A percentile compares a stretch with the other conserved stretches of the same genome.
These are phyloP conservation scores for Porites australiensis DNA, from an alignment of 64 coral and sea anemone species.

Conservation along the genomic window DNA sequence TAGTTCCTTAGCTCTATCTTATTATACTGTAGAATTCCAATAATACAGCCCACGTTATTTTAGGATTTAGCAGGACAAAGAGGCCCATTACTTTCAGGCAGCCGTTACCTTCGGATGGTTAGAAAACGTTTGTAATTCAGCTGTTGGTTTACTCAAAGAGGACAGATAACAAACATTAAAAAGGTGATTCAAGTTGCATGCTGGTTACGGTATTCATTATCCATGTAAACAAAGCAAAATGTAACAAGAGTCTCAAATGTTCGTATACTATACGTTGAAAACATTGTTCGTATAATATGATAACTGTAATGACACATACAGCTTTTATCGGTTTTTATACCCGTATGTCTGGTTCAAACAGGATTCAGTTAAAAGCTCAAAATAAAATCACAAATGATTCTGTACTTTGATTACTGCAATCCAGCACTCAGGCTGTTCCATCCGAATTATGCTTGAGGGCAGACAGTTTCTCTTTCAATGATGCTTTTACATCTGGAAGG, in stretches of 20 bases:
- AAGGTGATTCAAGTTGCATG: background rate
- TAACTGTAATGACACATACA: background rate
- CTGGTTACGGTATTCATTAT: too few species aligned
- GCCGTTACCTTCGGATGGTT: too few species aligned
- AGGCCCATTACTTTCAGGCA: too few species aligned
- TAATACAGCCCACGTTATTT: too few species aligned
- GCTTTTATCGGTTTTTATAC: background rate
- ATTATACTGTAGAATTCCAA: too few species aligned
- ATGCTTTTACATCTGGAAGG: conserved; percentile 15
- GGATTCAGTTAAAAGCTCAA: conserved; percentile 30
- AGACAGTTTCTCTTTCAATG: conserved; percentile 37
- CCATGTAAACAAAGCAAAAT: too few species aligned
- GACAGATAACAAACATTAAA: conserved; percentile 24
- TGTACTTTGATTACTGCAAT: conserved; percentile 8
- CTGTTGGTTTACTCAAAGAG: background rate
- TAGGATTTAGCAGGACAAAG: too few species aligned
- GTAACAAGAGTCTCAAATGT: too few species aligned
- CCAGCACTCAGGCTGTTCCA: conserved; percentile 17
- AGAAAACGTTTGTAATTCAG: too few species aligned
- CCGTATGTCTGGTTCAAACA: conserved; percentile 4
- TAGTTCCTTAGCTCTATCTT: too few species aligned
- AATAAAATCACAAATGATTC: conserved; percentile 25
- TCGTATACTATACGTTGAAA: too few species aligned
- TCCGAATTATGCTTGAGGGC: conserved; percentile 5
- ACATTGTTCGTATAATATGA: too few species aligned